phyloP scores from a whole-genome alignment of 1,140 invertebrate genomes.

The Magallana angulata region DNA sequence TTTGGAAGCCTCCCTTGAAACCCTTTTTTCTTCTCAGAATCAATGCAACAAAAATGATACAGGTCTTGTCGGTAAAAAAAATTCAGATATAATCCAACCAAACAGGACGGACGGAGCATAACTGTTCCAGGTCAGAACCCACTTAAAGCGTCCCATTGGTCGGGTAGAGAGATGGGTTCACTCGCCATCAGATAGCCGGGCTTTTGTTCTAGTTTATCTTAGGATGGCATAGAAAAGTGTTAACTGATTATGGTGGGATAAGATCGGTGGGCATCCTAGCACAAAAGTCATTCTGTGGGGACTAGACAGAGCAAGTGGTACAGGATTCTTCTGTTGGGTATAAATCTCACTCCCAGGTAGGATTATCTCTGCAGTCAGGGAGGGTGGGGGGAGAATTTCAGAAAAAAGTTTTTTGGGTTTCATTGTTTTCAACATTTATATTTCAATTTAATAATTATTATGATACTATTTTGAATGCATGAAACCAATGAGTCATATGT shows the following conservation, averaged over 20 bases:
- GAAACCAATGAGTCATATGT: too few relatives aligned
- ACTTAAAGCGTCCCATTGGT: neutral
- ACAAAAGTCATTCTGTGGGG: conserved; percentile 13
- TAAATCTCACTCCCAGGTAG: neutral
- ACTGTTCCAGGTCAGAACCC: conserved; percentile 21
- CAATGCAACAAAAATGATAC: conserved; percentile 14
- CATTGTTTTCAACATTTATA: too few relatives aligned
- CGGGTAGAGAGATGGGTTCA: neutral
- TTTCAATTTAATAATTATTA: too few relatives aligned
- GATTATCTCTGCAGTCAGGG: neutral
- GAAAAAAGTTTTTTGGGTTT: too few relatives aligned
- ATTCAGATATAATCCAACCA: neutral
- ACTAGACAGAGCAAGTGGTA: conserved; percentile 7
- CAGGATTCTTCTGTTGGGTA: neutral
- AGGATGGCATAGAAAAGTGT: conserved; percentile 37
- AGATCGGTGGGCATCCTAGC: conserved; percentile 20
- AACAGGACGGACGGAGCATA: neutral
- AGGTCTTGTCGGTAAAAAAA: neutral
- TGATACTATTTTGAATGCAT: too few relatives aligned
- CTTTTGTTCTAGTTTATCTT: conserved; percentile 34
- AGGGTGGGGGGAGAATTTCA: too few relatives aligned
- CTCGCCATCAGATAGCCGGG: neutral
- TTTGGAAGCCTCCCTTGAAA: neutral
- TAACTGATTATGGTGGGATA: conserved; percentile 24
- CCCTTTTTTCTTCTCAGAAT: neutral